These are phyloP conservation scores for Sinelater perroti DNA, from an alignment of 2,888 invertebrate genomes.

Conservation along the genomic window DNA sequence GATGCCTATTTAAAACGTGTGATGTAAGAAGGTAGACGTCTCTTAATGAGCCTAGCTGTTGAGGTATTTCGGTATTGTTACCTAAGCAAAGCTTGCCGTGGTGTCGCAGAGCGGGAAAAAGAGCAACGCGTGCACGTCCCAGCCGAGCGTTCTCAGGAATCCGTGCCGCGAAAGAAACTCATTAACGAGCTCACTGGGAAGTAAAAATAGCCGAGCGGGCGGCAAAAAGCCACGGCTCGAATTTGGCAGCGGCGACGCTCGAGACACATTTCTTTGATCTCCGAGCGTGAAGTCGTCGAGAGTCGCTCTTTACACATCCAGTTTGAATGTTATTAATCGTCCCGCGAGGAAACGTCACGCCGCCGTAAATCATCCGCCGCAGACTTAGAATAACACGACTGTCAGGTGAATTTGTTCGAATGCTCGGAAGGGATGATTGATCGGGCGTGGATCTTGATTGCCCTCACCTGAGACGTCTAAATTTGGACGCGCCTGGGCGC, in stretches of 20 bases:
- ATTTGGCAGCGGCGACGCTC: slow-evolving; percentile 10
- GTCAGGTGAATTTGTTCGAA: slow-evolving; percentile 28
- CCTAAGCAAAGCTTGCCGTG: too few relatives aligned
- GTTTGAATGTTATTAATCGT: slow-evolving; percentile 43
- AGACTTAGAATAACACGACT: slow-evolving; percentile 28
- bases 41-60: too few relatives aligned
- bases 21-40: too few relatives aligned
- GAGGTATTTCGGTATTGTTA: too few relatives aligned
- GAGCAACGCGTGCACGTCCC: not conserved
- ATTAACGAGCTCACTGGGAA: slow-evolving; percentile 9
- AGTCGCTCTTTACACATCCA: slow-evolving; percentile 39
- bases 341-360: slow-evolving; percentile 40
- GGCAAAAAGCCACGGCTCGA: slow-evolving; percentile 10
- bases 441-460: slow-evolving; percentile 1
- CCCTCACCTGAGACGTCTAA: not conserved
- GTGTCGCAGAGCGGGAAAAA: too few relatives aligned
- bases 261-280: slow-evolving; percentile 36
- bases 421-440: slow-evolving; percentile 12
- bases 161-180: slow-evolving; percentile 1
- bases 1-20: too few relatives aligned
- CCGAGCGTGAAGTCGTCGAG: slow-evolving; percentile 37
- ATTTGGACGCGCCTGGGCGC: too few relatives aligned
- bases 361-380: slow-evolving; percentile 39
- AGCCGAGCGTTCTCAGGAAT: not conserved
- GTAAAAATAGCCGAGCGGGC: slow-evolving; percentile 15